These are phyloP conservation scores for Zaprionus capensis DNA, from an alignment of 1,140 invertebrate species.

Conservation along the genomic window DNA sequence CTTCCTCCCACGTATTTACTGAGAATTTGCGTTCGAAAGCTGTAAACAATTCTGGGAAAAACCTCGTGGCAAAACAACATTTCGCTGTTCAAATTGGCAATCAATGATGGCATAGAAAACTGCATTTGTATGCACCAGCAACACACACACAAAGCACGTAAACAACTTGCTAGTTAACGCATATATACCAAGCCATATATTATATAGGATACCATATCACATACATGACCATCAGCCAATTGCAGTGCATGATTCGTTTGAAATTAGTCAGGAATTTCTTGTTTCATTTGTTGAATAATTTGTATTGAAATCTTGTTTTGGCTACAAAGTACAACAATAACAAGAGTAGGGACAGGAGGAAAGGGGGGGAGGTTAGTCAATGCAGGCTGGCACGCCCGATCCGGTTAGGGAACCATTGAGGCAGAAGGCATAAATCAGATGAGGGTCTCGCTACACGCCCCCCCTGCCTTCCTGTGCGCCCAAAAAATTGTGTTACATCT, in stretches of 20 bases:
- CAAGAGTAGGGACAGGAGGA: background rate
- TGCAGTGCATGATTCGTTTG: background rate
- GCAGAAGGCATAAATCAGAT: slow-evolving; percentile 21
- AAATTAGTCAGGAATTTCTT: background rate
- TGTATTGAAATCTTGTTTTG: slow-evolving; percentile 7
- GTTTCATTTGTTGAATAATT: slow-evolving; percentile 4
- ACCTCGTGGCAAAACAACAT: slow-evolving; percentile 1
- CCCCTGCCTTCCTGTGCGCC: background rate
- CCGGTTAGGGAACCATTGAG: slow-evolving; percentile 4
- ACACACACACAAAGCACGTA: background rate
- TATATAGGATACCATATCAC: no score
- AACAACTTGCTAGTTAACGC: background rate
- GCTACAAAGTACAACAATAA: background rate
- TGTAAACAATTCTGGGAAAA: slow-evolving; percentile 2
- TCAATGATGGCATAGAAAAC: background rate
- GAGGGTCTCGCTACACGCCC: background rate
- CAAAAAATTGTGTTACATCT: slow-evolving; percentile 19
- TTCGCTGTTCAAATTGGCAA: slow-evolving; percentile 1
- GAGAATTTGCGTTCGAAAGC: background rate
- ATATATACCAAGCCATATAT: background rate
- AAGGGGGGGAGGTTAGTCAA: background rate
- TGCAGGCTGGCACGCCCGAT: background rate
- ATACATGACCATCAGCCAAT: background rate
- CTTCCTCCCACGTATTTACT: background rate
- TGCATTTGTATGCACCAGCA: background rate